Evolutionary conservation across 2,797 vertebrate genomes (phyloP), one percentile per base, ranked within the genome.

Genomic region (Epinephelus coioides): DNA sequence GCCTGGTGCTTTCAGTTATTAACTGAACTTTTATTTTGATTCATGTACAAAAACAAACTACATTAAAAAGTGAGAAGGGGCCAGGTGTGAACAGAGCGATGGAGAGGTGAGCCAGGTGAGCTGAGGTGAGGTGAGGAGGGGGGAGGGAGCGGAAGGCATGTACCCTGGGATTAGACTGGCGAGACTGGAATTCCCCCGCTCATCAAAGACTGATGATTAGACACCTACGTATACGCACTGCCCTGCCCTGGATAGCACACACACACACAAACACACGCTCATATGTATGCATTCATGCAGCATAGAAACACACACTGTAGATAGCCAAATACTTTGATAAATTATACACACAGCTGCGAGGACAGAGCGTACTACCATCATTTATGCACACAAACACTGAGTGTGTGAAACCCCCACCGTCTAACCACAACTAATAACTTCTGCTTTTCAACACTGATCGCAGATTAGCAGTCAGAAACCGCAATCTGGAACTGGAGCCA

Each of bases 111-210:
- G 55, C 21, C 78, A 69, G 82, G 73, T 81, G 72, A 78, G 53
- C 57, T 78, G 38, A 38, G 53, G 34, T 49, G 66, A 50, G 61
- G 53, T 11, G 56, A 50, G 73, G 57, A 54, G 56, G 54, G 63
- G 34, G 44, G 62, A 4, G 21, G 65, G 43, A 82, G 72, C 82
- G 84, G 88, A 93, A 90, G 85, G 73, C 76, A 81, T 73, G 82
- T 67, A 83, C 76, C 79, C 47, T 23, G 59, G 88, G 90, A 93
- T 93, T 92, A 92, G 81, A 86, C 68, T 78, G 87, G 87, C 79
- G 82, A 90, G 90, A 91, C 91, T 91, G 90, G 91, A 93, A 93
- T 94, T 91, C 88, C 93, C 91, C 88, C 2, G 38, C 76, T 91
- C 91, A 92, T 94, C 89, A 93, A 86, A 93, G 87, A 89, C 79